Evolutionary conservation across 2,113 vertebrate genomes (phyloP).

Genomic region (Phaethon lepturus): DNA sequence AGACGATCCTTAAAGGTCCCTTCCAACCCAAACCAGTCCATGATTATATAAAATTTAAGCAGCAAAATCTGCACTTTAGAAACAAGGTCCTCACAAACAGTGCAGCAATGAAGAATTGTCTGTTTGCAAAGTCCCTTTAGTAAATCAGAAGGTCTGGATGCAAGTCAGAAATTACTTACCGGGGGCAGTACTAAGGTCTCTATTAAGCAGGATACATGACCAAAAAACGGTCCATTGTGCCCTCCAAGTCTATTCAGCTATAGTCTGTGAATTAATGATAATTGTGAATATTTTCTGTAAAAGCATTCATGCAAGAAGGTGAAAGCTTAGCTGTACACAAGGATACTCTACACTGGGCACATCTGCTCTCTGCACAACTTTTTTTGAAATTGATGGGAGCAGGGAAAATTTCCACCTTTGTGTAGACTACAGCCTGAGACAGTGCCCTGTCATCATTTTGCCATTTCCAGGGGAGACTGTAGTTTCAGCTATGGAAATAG

Average conservation of each 20-base stretch:
- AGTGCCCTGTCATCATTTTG: neutral
- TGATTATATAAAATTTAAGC: neutral
- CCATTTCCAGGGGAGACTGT: neutral
- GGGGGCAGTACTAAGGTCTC: neutral
- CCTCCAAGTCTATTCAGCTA: neutral
- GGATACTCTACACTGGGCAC: neutral
- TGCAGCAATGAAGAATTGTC: neutral
- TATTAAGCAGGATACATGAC: neutral
- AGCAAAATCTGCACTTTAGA: neutral
- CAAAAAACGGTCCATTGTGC: neutral
- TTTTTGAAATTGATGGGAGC: neutral
- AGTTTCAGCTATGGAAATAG: neutral
- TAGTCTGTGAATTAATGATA: neutral
- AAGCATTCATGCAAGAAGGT: neutral
- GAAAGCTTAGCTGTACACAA: neutral
- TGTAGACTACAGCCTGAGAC: neutral
- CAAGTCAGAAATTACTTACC: neutral
- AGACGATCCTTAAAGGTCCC: neutral
- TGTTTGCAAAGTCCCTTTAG: neutral
- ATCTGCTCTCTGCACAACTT: neutral
- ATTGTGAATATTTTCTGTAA: slow-evolving; percentile 21
- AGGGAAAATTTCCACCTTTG: neutral
- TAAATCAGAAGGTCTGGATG: neutral
- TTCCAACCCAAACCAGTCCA: neutral
- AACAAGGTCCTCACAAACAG: neutral